Evolutionary conservation across 2,113 vertebrate genomes (phyloP).

Genomic region (Entomyzon cyanotis): DNA sequence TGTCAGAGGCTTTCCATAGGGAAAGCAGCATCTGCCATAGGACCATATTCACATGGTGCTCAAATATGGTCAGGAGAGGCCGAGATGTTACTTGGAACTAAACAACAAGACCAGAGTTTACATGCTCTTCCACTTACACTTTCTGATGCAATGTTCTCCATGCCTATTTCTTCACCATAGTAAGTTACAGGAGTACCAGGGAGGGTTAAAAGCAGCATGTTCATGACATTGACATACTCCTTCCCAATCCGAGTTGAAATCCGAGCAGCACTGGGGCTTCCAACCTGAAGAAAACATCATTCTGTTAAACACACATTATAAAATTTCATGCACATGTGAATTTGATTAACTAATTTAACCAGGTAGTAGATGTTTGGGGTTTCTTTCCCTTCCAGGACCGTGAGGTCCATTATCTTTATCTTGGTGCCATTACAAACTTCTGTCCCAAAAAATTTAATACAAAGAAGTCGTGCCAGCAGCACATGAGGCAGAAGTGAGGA

Average conservation of each 20-base stretch:
- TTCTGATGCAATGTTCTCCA: slow-evolving; percentile 74
- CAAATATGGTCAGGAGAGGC: neutral
- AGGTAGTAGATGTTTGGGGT: neutral
- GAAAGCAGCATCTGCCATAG: neutral
- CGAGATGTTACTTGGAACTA: neutral
- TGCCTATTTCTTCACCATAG: slow-evolving; percentile 97
- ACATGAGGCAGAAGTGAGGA: neutral
- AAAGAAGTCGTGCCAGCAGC: neutral
- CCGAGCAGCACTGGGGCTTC: slow-evolving; percentile 83
- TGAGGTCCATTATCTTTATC: neutral
- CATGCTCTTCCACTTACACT: neutral
- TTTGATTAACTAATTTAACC: neutral
- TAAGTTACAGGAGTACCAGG: slow-evolving; percentile 93
- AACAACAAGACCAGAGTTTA: neutral
- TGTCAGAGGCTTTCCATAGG: neutral
- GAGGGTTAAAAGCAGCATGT: slow-evolving; percentile 94
- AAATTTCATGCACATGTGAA: neutral
- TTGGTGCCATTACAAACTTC: neutral
- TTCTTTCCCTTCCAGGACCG: neutral
- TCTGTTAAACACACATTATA: neutral
- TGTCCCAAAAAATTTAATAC: neutral
- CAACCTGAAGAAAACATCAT: slow-evolving; percentile 75
- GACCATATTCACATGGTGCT: neutral
- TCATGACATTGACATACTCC: slow-evolving; percentile 79
- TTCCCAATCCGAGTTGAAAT: slow-evolving; percentile 84